phyloP scores from a whole-genome alignment of 2,113 vertebrate genomes.

The Camelus bactrianus region DNA sequence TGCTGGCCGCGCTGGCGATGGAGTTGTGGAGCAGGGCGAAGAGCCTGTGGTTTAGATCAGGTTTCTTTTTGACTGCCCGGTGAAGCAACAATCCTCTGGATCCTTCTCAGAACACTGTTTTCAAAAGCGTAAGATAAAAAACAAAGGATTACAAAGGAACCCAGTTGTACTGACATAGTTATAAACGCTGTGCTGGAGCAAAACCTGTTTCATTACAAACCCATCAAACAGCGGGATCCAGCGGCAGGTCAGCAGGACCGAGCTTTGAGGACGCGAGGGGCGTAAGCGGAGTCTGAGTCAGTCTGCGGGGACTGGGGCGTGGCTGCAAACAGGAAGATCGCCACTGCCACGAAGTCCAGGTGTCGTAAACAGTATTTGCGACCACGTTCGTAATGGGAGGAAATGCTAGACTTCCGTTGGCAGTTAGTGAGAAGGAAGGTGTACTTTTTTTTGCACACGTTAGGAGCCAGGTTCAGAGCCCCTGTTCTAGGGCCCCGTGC shows the following conservation, averaged over 20 bases:
- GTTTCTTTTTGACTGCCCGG: background rate
- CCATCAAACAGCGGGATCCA: no score
- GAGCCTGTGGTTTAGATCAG: background rate
- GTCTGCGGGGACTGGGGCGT: rapidly evolving
- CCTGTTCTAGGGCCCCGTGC: background rate
- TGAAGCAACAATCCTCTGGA: background rate
- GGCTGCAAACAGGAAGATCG: background rate
- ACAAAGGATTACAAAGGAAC: background rate
- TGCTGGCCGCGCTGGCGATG: background rate
- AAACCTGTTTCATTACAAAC: no score
- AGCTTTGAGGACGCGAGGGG: background rate
- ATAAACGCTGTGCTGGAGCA: background rate
- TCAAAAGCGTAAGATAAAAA: background rate
- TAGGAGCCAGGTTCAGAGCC: background rate
- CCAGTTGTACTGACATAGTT: background rate
- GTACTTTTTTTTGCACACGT: rapidly evolving
- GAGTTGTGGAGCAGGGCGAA: background rate
- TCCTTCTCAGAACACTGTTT: background rate
- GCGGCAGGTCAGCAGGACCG: rapidly evolving
- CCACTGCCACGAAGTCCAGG: background rate
- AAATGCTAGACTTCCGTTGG: background rate
- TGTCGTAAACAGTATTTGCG: rapidly evolving
- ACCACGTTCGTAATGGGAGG: background rate
- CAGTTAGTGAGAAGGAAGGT: background rate
- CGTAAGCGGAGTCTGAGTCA: rapidly evolving